Conservation (phyloP, 2,888 invertebrate genomes). For the Lucinisca nassula region DNA sequence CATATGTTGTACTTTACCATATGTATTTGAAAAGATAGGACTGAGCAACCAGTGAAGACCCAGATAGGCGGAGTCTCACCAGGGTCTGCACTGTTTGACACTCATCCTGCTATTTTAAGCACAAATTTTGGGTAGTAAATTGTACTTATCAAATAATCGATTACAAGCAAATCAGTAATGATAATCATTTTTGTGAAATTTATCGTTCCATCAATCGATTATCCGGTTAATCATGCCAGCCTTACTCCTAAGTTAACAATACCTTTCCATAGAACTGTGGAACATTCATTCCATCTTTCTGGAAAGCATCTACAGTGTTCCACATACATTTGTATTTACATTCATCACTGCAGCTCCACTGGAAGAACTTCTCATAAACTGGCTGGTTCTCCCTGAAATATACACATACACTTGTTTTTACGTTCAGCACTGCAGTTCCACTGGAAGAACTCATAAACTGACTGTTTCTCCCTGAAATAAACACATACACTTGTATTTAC, state of each 20-base stretch:
- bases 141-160: no score
- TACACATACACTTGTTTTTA: slow-evolving; percentile 89
- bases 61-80: no score
- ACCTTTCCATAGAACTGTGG: slow-evolving; percentile 99
- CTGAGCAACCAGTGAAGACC: no score
- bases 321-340: slow-evolving; percentile 98
- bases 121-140: no score
- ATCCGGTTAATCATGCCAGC: no score
- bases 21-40: no score
- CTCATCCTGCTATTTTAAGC: no score
- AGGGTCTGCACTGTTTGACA: no score
- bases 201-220: no score
- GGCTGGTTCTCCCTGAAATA: slow-evolving; percentile 70
- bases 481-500: slow-evolving; percentile 97
- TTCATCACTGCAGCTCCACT: slow-evolving; percentile 96
- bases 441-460: slow-evolving; percentile 74
- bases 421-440: slow-evolving; percentile 97
- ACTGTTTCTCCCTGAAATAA: slow-evolving; percentile 65
- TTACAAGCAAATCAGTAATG: no score
- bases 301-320: slow-evolving; percentile 94
- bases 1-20: no score
- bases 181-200: no score
- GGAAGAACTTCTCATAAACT: slow-evolving; percentile 71
- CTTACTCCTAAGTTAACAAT: background rate
- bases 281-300: slow-evolving; percentile 91